Evolutionary conservation across 2,888 invertebrate species (phyloP).

Genomic region (Tetranychus piercei): DNA sequence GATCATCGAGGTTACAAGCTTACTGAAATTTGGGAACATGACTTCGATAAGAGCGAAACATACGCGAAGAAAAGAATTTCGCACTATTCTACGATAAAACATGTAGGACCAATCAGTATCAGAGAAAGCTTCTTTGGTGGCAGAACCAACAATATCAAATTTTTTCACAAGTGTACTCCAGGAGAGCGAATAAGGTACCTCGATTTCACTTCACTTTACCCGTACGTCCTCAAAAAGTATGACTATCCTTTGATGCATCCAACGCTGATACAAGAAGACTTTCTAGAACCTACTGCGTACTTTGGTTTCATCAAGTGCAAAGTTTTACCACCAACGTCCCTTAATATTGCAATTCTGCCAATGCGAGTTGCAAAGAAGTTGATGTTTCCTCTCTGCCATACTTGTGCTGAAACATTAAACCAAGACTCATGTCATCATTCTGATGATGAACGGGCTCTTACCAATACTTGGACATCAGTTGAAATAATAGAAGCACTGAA

Average conservation of each 20-base stretch:
- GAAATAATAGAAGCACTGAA: constrained; percentile 28
- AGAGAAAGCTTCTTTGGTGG: constrained; percentile 29
- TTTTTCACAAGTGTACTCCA: constrained; percentile 24
- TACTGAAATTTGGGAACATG: constrained; percentile 26
- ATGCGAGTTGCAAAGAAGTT: constrained; percentile 25
- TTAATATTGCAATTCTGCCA: constrained; percentile 29
- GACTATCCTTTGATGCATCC: constrained; percentile 28
- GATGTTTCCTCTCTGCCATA: constrained; percentile 28
- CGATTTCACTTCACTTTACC: constrained; percentile 28
- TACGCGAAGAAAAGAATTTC: not conserved
- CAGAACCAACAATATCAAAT: constrained; percentile 27
- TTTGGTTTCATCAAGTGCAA: constrained; percentile 29
- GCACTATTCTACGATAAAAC: not conserved
- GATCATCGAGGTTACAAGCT: constrained; percentile 22
- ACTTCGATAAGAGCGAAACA: constrained; percentile 20
- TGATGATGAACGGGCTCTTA: constrained; percentile 26
- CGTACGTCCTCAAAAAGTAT: constrained; percentile 20
- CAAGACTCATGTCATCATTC: constrained; percentile 26
- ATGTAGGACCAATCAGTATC: not conserved
- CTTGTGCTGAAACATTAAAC: constrained; percentile 23
- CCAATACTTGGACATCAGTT: constrained; percentile 28
- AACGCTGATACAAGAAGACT: constrained; percentile 26
- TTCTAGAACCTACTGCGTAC: constrained; percentile 17
- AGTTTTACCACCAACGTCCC: constrained; percentile 27
- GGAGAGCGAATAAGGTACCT: constrained; percentile 23